Base-by-base conservation (phyloP, 1,140 invertebrate species). In the Cydia splendana region DNA sequence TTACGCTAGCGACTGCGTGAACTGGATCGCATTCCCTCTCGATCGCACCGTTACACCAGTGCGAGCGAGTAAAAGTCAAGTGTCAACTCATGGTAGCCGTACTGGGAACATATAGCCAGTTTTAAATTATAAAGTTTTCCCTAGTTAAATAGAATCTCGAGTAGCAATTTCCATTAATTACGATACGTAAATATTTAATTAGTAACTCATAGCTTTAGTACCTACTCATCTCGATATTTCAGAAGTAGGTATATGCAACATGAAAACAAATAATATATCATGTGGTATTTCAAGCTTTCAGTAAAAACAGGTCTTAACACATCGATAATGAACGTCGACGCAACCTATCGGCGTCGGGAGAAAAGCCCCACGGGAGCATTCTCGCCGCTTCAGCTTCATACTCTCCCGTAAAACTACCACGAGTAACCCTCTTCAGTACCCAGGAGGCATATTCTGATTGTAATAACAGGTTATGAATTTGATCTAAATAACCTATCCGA, bases 381-480 rank as follows among this genome's bases (percentile, higher is more conserved):
- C 74, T 80, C 79, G 75, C 71, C 79, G 78, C 78, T 77, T 81
- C 78, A 78, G 78, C 65, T 75, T 42, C 67, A 12, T 20, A 69
- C 13, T 4, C 20, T 24, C 10, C 9, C 4, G 28, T 10, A 18
- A 65, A 30, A 24, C 62, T 30, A 28, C 20, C 62, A 65, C 18
- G 62, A 5, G 6, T 13, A 2, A 65, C 65, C 28, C 20, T 1
- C 1, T 18, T 12, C 65, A 6, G 15, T 18, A 53, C 51, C 51
- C 45, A 13, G 13, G 45, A 48, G 45, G 45, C 45, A 2, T 13
- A 13, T 45, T 45, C 42, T 45, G 42, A 12, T 12, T 10, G 42
- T 45, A 45, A 12, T 45, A 13, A 45, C 42, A 0, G 10, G 42
- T 45, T 45, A 45, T 12, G 42, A 45, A 45, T 34, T 34, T 34